A percentile compares a stretch with the other conserved stretches of the same genome.
phyloP scores from a whole-genome alignment of 2,113 vertebrate species.

The Tapirus terrestris region DNA sequence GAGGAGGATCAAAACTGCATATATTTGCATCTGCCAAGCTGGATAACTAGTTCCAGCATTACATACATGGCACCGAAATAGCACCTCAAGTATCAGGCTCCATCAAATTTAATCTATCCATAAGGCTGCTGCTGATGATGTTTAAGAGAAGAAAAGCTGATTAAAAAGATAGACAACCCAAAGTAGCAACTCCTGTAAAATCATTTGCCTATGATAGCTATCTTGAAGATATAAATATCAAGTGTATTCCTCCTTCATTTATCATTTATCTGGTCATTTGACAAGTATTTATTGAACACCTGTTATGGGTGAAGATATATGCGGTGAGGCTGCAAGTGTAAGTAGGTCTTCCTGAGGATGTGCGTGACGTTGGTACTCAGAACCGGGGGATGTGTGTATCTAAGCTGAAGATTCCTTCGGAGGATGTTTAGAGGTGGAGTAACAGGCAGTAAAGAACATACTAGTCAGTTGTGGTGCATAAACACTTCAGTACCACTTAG shows the following conservation, averaged over 20 bases:
- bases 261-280: conserved; percentile 46
- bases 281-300: conserved; percentile 32
- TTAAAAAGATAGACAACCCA: conserved; percentile 25
- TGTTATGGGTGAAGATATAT: background rate
- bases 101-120: conserved; percentile 50
- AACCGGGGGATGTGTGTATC: background rate
- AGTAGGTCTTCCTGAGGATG: background rate
- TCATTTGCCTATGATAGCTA: background rate
- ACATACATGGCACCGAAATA: conserved; percentile 33
- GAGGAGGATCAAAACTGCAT: conserved; percentile 12
- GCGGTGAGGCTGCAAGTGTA: background rate
- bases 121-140: conserved; percentile 37
- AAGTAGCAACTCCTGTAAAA: conserved; percentile 36
- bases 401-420: conserved; percentile 24
- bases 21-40: conserved; percentile 55
- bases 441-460: background rate
- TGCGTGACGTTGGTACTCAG: background rate
- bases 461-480: background rate
- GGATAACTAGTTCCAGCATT: conserved; percentile 4
- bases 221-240: conserved; percentile 29
- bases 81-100: conserved; percentile 37
- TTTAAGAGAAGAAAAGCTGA: conserved; percentile 42
- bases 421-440: conserved; percentile 41
- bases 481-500: conserved; percentile 14
- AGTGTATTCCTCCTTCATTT: conserved; percentile 13